A percentile compares a stretch with the other conserved stretches of the same genome.
Evolutionary conservation across 2,888 invertebrate species (phyloP).

Genomic region (Tiliacea citrago): DNA sequence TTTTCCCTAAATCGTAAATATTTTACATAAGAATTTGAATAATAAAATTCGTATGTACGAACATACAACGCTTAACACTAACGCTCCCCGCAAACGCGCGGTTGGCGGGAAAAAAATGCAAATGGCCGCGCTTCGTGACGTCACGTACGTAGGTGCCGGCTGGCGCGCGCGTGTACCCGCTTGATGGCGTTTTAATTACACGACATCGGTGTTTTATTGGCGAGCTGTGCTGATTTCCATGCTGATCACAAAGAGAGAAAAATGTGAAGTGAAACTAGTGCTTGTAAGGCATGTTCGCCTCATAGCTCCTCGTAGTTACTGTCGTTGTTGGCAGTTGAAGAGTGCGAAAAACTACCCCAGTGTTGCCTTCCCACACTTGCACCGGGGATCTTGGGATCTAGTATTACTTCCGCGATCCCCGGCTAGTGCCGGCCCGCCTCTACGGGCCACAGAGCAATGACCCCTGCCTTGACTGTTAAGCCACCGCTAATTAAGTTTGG

Average conservation of each 20-base stretch:
- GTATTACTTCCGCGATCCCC: too few relatives aligned
- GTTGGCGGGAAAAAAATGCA: constrained; percentile 83
- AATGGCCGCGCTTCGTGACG: constrained; percentile 82
- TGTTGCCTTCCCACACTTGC: too few relatives aligned
- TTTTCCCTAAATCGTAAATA: not conserved
- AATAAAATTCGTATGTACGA: constrained; percentile 46
- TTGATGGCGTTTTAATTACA: constrained; percentile 82
- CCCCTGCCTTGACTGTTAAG: not conserved
- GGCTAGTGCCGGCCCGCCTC: too few relatives aligned
- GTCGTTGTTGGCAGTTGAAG: not conserved
- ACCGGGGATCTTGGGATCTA: too few relatives aligned
- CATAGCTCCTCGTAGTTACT: not conserved
- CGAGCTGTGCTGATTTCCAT: constrained; percentile 60
- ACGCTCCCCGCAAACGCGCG: constrained; percentile 71
- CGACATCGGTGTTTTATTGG: constrained; percentile 77
- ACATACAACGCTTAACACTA: constrained; percentile 54
- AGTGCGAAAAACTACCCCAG: too few relatives aligned
- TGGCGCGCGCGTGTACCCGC: constrained; percentile 70
- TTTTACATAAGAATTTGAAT: constrained; percentile 33
- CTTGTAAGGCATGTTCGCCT: not conserved
- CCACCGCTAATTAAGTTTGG: not conserved
- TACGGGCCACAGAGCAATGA: too few relatives aligned
- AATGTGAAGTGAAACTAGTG: constrained; percentile 43
- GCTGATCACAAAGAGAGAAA: constrained; percentile 51
- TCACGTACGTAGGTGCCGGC: constrained; percentile 73